phyloP scores from a whole-genome alignment of 2,888 invertebrate genomes.

The Ceratothoa steindachneri region DNA sequence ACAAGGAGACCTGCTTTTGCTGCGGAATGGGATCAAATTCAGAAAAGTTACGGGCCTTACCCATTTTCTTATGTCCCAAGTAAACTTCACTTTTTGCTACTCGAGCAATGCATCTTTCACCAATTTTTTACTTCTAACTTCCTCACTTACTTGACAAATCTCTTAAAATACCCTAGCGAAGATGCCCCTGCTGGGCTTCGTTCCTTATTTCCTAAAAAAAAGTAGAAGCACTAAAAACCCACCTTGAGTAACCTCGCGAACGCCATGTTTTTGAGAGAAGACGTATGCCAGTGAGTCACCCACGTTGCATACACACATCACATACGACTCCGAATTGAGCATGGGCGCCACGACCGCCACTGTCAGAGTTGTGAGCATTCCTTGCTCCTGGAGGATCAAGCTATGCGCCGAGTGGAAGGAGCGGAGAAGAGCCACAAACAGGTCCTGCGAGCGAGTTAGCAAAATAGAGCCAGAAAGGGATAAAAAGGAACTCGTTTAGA shows the following conservation, averaged over 20 bases:
- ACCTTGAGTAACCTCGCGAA: slow-evolving; percentile 75
- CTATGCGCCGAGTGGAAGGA: slow-evolving; percentile 81
- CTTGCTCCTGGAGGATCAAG: slow-evolving; percentile 74
- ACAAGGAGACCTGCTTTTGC: too few species aligned
- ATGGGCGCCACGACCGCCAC: slow-evolving; percentile 70
- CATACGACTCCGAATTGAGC: slow-evolving; percentile 55
- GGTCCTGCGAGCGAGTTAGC: slow-evolving; percentile 58
- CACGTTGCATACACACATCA: slow-evolving; percentile 81
- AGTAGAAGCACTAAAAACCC: too few species aligned
- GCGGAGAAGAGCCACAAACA: slow-evolving; percentile 70
- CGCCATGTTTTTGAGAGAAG: slow-evolving; percentile 70
- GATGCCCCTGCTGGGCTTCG: too few species aligned
- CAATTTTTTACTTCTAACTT: too few species aligned
- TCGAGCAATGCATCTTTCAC: too few species aligned
- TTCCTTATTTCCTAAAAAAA: too few species aligned
- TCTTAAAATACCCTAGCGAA: too few species aligned
- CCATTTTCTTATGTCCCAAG: too few species aligned
- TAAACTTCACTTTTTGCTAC: too few species aligned
- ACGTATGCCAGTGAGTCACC: slow-evolving; percentile 86
- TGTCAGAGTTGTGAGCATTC: slow-evolving; percentile 76
- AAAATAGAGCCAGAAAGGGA: slow-evolving; percentile 4
- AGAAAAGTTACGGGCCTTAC: too few species aligned
- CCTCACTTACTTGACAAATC: too few species aligned
- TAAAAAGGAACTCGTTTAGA: background rate
- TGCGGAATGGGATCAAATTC: too few species aligned